These are phyloP conservation scores for Mythimna ferrago DNA, from an alignment of 2,888 invertebrate genomes.

Conservation along the genomic window DNA sequence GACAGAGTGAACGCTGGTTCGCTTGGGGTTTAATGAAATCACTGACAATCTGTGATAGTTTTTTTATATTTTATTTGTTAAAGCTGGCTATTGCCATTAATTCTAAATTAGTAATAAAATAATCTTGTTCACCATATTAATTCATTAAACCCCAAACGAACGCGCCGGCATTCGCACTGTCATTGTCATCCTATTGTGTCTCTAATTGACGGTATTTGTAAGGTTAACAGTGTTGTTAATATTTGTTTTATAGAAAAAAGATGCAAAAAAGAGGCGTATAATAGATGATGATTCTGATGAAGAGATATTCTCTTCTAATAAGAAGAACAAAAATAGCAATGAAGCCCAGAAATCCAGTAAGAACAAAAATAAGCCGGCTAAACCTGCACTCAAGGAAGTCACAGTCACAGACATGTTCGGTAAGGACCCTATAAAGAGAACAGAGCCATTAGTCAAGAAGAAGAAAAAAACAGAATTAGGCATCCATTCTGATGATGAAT, in stretches of 20 bases:
- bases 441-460: conserved; percentile 84
- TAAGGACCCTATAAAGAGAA: conserved; percentile 90
- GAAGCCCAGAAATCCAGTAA: conserved; percentile 72
- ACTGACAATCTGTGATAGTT: neutral
- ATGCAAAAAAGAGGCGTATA: conserved; percentile 50
- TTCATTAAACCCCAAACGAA: too few species aligned
- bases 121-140: neutral
- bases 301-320: conserved; percentile 57
- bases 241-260: conserved; percentile 52
- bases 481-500: conserved; percentile 93
- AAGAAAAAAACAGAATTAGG: conserved; percentile 87
- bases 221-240: neutral
- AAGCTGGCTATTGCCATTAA: too few species aligned
- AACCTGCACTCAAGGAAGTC: conserved; percentile 77
- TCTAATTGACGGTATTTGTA: too few species aligned
- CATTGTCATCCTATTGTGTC: too few species aligned
- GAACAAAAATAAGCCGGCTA: conserved; percentile 70
- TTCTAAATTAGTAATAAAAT: neutral
- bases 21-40: too few species aligned
- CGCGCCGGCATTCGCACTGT: too few species aligned
- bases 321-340: conserved; percentile 72
- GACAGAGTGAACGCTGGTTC: too few species aligned
- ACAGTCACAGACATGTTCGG: conserved; percentile 92
- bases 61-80: too few species aligned
- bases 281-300: conserved; percentile 63